Percentiles rank a stretch among this genome's conserved stretches.
These are phyloP conservation scores for Caenorhabditis inopinata DNA, from an alignment of 1,140 invertebrate genomes.

Conservation along the genomic window DNA sequence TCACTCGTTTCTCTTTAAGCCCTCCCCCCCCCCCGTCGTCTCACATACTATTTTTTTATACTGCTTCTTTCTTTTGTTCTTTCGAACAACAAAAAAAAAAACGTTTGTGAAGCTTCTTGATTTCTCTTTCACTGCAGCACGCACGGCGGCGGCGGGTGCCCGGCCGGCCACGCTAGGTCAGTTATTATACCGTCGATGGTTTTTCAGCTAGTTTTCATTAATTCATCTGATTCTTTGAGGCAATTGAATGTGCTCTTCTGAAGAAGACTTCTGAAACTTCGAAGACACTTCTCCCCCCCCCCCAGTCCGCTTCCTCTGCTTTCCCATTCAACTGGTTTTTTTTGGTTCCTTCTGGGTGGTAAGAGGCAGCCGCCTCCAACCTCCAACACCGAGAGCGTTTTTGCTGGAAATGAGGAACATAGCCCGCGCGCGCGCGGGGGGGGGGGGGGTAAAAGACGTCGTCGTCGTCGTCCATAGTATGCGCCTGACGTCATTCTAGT, in stretches of 20 bases:
- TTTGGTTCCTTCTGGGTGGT: constrained; percentile 15
- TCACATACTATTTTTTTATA: not conserved
- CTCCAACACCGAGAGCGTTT: not conserved
- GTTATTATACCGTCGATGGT: too few species aligned
- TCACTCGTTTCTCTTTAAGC: too few species aligned
- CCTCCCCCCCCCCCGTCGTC: not conserved
- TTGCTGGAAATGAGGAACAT: constrained; percentile 12
- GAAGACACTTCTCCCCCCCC: too few species aligned
- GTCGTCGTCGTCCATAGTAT: not conserved
- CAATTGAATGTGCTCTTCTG: too few species aligned
- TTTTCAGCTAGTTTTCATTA: too few species aligned
- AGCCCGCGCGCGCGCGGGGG: too few species aligned
- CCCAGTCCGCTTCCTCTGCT: not conserved
- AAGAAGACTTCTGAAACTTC: too few species aligned
- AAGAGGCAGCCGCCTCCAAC: not conserved
- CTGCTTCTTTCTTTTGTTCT: not conserved
- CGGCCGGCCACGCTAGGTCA: too few species aligned
- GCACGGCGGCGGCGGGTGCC: too few species aligned
- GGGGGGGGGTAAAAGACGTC: not conserved
- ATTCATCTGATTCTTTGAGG: too few species aligned
- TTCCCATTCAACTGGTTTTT: not conserved
- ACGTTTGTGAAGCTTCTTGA: not conserved
- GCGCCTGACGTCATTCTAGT: not conserved
- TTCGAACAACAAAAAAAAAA: not conserved
- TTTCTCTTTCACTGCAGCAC: not conserved